These are phyloP conservation scores for Myzus persicae DNA, from an alignment of 1,140 invertebrate species.

Conservation along the genomic window DNA sequence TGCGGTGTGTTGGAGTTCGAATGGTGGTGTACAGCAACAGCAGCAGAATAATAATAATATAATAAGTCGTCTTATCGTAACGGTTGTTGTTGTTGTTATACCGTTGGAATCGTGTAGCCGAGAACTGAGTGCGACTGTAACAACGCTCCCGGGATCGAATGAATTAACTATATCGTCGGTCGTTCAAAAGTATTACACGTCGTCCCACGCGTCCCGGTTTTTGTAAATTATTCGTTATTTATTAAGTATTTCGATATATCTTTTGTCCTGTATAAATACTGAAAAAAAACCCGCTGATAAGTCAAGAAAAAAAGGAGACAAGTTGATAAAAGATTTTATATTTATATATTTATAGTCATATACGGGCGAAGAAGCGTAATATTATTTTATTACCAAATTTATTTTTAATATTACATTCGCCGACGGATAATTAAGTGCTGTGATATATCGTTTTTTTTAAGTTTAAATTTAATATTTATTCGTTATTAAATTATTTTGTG, in stretches of 20 bases:
- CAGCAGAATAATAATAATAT: neutral
- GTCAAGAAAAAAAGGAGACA: neutral
- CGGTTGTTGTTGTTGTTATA: neutral
- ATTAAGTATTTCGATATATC: neutral
- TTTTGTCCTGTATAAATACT: neutral
- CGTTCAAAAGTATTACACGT: neutral
- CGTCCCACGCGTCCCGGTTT: neutral
- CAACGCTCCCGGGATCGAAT: conserved; percentile 28
- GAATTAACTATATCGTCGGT: neutral
- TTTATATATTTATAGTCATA: conserved; percentile 11
- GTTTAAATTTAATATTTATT: conserved; percentile 44
- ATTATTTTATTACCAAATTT: neutral
- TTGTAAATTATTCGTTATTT: conserved; percentile 5
- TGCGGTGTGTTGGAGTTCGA: neutral
- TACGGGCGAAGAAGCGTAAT: neutral
- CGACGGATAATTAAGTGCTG: conserved; percentile 50
- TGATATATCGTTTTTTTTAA: conserved; percentile 49
- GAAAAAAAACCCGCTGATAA: conserved; percentile 6
- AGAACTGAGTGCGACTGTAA: conserved; percentile 16
- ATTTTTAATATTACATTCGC: conserved; percentile 6
- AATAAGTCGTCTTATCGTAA: neutral
- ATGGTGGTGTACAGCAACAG: no score
- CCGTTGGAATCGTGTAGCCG: neutral
- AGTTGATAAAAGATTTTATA: neutral
- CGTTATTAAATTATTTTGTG: conserved; percentile 40